Percentiles rank a stretch among this genome's conserved stretches.
Conservation (phyloP, 2,797 vertebrate species). For the Okamejei kenojei region DNA sequence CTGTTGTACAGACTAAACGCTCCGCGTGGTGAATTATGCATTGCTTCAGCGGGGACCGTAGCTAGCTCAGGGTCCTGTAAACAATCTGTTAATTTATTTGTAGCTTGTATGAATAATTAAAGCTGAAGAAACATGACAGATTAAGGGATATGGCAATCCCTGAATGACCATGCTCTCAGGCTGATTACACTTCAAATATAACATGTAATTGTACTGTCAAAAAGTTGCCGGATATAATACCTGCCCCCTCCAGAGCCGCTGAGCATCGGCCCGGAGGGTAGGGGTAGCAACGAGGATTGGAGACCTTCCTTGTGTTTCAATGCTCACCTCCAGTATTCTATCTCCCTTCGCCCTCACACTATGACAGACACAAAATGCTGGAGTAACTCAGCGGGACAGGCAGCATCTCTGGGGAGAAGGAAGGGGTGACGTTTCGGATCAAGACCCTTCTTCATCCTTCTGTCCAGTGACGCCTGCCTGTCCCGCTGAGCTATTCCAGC, state of each 20-base stretch:
- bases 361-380: too few relatives aligned
- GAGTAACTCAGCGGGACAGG: too few relatives aligned
- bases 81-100: neutral
- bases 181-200: slow-evolving; percentile 23
- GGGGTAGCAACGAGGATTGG: neutral
- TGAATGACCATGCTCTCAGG: neutral
- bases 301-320: neutral
- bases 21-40: neutral
- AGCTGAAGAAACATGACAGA: neutral
- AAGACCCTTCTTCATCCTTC: too few relatives aligned
- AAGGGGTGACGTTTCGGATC: too few relatives aligned
- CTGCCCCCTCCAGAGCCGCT: neutral
- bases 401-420: too few relatives aligned
- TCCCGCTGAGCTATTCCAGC: too few relatives aligned
- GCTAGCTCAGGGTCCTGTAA: neutral
- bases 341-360: neutral
- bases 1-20: too few relatives aligned
- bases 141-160: neutral
- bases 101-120: neutral
- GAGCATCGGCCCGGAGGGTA: neutral
- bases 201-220: neutral
- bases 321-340: neutral
- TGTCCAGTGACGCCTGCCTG: too few relatives aligned
- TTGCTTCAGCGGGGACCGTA: neutral
- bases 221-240: neutral